Percentiles rank a stretch among this genome's conserved stretches.
These are phyloP conservation scores for Nephotettix cincticeps DNA, from an alignment of 1,140 invertebrate genomes.

Conservation along the genomic window DNA sequence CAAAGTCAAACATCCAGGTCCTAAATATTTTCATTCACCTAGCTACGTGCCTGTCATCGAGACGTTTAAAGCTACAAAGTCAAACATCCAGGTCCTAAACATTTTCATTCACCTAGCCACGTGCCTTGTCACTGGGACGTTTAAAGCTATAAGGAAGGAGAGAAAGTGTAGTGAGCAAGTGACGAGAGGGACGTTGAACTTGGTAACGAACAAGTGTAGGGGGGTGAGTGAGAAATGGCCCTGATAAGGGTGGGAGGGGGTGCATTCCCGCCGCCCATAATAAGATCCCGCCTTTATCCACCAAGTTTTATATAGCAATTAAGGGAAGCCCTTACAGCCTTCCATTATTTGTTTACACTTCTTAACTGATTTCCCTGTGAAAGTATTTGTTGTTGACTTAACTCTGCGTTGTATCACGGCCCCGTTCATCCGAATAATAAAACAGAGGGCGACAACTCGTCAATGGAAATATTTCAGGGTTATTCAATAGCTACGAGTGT, in stretches of 20 bases:
- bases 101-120: too few relatives aligned
- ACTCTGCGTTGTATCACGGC: too few relatives aligned
- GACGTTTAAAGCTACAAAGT: too few relatives aligned
- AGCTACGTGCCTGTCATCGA: too few relatives aligned
- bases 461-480: too few relatives aligned
- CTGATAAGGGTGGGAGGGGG: background rate
- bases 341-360: slow-evolving; percentile 20
- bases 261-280: slow-evolving; percentile 1
- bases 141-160: background rate
- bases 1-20: too few relatives aligned
- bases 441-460: too few relatives aligned
- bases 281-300: slow-evolving; percentile 18
- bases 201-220: background rate
- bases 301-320: slow-evolving; percentile 22
- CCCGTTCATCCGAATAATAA: too few relatives aligned
- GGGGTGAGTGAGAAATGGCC: background rate
- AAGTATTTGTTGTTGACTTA: too few relatives aligned
- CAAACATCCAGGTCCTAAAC: too few relatives aligned
- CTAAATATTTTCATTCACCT: too few relatives aligned
- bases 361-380: background rate
- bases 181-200: background rate
- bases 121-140: background rate
- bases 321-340: slow-evolving; percentile 17
- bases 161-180: background rate
- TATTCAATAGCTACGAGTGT: too few relatives aligned